A percentile compares a stretch with the other conserved stretches of the same genome.
phyloP scores from a whole-genome alignment of 2,797 vertebrate species.

The Peromyscus attwateri region DNA sequence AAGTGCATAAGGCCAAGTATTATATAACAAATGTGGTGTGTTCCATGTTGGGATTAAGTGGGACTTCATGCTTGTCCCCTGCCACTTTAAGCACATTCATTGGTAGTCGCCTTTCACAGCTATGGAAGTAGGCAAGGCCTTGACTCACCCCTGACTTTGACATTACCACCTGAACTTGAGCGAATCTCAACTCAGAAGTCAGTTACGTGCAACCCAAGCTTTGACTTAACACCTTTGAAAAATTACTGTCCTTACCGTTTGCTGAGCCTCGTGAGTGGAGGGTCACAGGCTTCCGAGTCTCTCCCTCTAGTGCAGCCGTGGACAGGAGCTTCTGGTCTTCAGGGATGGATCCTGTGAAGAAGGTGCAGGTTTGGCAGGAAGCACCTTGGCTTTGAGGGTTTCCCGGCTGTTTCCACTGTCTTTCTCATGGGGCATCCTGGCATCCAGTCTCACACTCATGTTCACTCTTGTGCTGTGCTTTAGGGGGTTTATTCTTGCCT shows the following conservation, averaged over 20 bases:
- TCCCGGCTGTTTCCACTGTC: fast-evolving
- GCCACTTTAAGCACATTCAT: too few relatives aligned
- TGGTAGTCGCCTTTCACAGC: neutral
- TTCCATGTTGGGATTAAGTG: fast-evolving
- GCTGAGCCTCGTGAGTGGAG: neutral
- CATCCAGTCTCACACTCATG: fast-evolving
- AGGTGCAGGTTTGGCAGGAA: too few relatives aligned
- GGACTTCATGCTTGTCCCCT: neutral
- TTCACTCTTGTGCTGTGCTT: fast-evolving
- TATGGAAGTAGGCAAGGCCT: neutral
- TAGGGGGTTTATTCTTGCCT: fast-evolving
- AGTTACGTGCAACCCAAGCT: neutral
- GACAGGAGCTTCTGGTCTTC: neutral
- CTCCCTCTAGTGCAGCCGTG: neutral
- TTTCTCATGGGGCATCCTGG: neutral
- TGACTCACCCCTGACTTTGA: neutral
- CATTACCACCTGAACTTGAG: neutral
- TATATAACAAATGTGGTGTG: too few relatives aligned
- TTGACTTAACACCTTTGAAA: neutral
- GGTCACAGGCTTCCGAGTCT: neutral
- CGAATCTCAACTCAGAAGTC: neutral
- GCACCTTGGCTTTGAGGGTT: neutral
- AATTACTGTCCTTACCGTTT: fast-evolving
- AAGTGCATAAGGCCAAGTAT: fast-evolving
- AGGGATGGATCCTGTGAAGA: neutral